Evolutionary conservation across 2,888 invertebrate genomes (phyloP), one percentile per base, ranked within the genome.

Genomic region (Drosophila nr. perissopoda): DNA sequence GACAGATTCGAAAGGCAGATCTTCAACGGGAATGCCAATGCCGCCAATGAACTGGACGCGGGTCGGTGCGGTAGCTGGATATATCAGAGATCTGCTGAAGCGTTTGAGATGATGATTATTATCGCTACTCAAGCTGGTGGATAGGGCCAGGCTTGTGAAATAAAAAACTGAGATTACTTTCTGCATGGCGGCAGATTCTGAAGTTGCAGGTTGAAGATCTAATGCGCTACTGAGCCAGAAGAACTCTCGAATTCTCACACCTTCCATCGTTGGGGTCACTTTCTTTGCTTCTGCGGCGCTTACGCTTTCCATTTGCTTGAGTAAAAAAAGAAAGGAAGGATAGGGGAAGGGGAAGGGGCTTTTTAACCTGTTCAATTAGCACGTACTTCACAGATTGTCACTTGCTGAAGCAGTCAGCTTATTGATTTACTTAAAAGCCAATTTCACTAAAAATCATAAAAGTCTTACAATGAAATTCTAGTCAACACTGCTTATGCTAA

Each of bases 21-120:
- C 80, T 38, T 91, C 90, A 13, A 93, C 84, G 0, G 93, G 93
- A 68, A 93, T 92, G 34, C 93, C 93, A 42, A 93, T 90, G 42
- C 93, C 93, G 10, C 80, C 88, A 80, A 93, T 93, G 69, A 91
- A 91, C 89, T 93, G 93, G 1, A 89, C 82, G 49, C 93, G 88
- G 2, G 93, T 93, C 10, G 93, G 93, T 1, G 91, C 69, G 0
- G 93, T 91, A 1, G 92, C 90, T 25, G 93, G 93, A 69, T 91
- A 93, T n/a, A 92, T 63, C 7, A 85, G 63, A 1, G 88, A 86
- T 70, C 85, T 73, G 56, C 80, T 82, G 2, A 83, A 56, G 10
- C 82, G 80, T 11, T 82, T 69, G 0, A 82, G 53, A 27, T 77
- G 78, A 21, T 58, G 45, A 11, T 21, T 52, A 8, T 48, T 21